Evolutionary conservation across 2,113 vertebrate species (phyloP).

Genomic region (Pithys albifrons): DNA sequence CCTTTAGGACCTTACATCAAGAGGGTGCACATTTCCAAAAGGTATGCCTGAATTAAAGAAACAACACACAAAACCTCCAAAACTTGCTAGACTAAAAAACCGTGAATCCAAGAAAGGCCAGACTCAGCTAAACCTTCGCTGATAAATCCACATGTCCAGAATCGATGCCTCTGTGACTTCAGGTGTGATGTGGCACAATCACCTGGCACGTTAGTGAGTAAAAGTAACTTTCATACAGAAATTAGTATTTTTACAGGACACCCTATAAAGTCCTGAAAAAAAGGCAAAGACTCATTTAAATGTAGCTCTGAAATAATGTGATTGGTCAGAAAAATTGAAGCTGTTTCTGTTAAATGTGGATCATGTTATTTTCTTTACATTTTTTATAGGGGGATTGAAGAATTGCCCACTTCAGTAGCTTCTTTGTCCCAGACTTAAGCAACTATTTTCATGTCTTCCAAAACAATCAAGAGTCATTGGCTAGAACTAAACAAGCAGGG

Average conservation of each 20-base stretch:
- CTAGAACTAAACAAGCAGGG: not conserved
- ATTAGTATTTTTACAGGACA: not conserved
- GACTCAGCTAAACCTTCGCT: not conserved
- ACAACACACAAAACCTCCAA: not conserved
- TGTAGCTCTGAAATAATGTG: not conserved
- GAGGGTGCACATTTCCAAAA: not conserved
- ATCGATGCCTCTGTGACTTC: not conserved
- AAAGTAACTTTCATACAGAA: not conserved
- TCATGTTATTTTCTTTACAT: not conserved
- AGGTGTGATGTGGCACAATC: not conserved
- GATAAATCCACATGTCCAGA: not conserved
- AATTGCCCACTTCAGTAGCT: not conserved
- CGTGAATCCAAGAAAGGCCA: not conserved
- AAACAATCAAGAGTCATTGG: not conserved
- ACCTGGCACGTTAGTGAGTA: fast-evolving
- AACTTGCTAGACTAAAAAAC: not conserved
- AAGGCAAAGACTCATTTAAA: not conserved
- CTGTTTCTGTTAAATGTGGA: not conserved
- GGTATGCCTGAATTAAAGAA: not conserved
- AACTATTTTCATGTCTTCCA: not conserved
- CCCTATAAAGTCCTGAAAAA: not conserved
- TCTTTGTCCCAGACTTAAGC: not conserved
- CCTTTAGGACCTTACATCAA: not conserved
- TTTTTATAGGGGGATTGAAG: not conserved
- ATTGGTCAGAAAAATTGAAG: not conserved